These are phyloP conservation scores for Diplodus puntazzo DNA, from an alignment of 2,797 vertebrate genomes.

Conservation along the genomic window DNA sequence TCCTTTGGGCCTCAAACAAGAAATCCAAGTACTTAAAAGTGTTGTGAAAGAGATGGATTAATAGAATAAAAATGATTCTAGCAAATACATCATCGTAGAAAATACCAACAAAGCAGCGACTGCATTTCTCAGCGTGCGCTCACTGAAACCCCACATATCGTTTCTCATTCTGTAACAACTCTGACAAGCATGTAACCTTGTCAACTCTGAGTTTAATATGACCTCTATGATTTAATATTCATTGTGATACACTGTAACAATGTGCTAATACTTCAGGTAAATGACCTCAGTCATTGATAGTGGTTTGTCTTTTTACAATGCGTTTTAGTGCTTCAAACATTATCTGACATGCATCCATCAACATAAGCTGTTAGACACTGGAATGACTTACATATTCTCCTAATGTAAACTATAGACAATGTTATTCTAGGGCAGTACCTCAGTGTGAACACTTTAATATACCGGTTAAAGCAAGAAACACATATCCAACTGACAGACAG, in stretches of 20 bases:
- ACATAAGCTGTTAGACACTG: constrained; percentile 57
- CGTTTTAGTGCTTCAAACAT: constrained; percentile 71
- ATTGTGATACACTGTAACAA: constrained; percentile 49
- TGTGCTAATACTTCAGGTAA: constrained; percentile 56
- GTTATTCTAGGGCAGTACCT: constrained; percentile 68
- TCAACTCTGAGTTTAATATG: constrained; percentile 21
- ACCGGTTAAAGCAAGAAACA: constrained; percentile 57
- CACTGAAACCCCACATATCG: constrained; percentile 30
- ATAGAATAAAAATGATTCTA: constrained; percentile 45
- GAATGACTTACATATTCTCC: constrained; percentile 65
- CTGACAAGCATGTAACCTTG: constrained; percentile 22
- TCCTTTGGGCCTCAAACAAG: constrained; percentile 28
- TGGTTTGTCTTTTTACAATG: constrained; percentile 53
- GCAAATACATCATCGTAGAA: constrained; percentile 56
- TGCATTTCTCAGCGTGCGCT: constrained; percentile 37
- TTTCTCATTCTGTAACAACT: constrained; percentile 37
- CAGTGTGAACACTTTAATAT: constrained; percentile 57
- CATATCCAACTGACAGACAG: constrained; percentile 39
- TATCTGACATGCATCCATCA: constrained; percentile 56
- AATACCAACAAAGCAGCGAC: constrained; percentile 48
- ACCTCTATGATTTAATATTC: constrained; percentile 42
- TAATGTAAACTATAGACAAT: constrained; percentile 74
- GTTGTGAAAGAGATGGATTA: constrained; percentile 28
- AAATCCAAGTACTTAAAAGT: constrained; percentile 31
- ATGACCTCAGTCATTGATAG: constrained; percentile 53